These are phyloP conservation scores for Platalea minor DNA, from an alignment of 2,797 vertebrate genomes.

Conservation along the genomic window DNA sequence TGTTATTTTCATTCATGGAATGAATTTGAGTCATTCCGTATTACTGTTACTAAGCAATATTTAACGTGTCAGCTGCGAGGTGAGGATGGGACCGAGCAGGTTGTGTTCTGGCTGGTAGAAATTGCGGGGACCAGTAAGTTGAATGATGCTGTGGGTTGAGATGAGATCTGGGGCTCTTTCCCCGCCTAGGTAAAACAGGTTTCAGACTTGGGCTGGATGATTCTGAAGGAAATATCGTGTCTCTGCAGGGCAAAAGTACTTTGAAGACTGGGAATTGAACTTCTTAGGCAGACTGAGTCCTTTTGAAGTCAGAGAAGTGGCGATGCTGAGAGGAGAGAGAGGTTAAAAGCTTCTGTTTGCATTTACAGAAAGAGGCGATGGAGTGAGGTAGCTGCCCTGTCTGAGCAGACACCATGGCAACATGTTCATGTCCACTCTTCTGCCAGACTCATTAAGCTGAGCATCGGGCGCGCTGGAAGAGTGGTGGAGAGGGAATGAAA, in stretches of 20 bases:
- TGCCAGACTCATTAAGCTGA: not conserved
- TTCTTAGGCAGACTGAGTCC: not conserved
- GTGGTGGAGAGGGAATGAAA: not conserved
- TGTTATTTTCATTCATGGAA: conserved; percentile 33
- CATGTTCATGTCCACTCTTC: not conserved
- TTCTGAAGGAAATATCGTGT: not conserved
- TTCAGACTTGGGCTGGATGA: not conserved
- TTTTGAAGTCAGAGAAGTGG: conserved; percentile 1
- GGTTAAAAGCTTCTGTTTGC: not conserved
- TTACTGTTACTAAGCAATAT: conserved; percentile 34
- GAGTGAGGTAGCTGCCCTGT: not conserved
- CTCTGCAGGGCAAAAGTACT: not conserved
- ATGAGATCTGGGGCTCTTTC: not conserved
- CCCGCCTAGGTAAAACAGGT: accelerated
- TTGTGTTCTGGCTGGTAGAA: not conserved
- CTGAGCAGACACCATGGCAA: conserved; percentile 4
- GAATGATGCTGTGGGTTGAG: not conserved
- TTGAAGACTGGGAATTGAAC: not conserved
- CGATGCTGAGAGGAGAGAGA: not conserved
- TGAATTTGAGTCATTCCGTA: not conserved
- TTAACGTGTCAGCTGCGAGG: not conserved
- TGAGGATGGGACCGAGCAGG: not conserved
- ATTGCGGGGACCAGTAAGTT: not conserved
- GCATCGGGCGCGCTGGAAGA: not conserved
- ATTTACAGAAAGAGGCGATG: not conserved